Evolutionary conservation across 2,113 vertebrate species (phyloP).

Genomic region (Aythya baeri): DNA sequence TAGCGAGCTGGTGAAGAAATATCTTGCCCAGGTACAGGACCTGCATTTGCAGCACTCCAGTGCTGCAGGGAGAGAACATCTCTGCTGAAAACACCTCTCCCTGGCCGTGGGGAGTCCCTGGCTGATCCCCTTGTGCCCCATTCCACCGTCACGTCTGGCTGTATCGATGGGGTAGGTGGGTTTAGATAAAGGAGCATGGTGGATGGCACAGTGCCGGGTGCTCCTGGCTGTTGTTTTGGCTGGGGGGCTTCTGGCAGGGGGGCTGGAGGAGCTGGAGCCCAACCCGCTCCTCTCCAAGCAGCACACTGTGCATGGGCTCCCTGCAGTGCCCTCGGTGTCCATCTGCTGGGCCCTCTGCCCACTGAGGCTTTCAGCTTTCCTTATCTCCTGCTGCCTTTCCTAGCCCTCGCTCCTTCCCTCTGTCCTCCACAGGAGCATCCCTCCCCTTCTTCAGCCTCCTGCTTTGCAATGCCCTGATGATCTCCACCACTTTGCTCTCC

Average conservation of each 20-base stretch:
- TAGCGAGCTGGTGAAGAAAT: background rate
- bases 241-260: background rate
- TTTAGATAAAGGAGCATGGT: background rate
- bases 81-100: background rate
- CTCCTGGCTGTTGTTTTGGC: background rate
- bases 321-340: background rate
- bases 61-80: background rate
- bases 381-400: background rate
- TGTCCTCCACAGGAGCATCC: background rate
- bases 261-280: background rate
- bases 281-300: background rate
- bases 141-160: background rate
- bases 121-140: background rate
- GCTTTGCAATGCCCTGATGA: background rate
- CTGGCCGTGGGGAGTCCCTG: background rate
- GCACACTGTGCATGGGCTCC: background rate
- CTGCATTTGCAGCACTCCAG: background rate
- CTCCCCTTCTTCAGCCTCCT: background rate
- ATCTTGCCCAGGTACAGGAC: background rate
- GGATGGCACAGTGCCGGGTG: background rate
- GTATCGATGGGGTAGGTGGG: slow-evolving; percentile 13
- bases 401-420: background rate
- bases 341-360: background rate
- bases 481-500: background rate
- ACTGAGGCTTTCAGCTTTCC: background rate